Evolutionary conservation across 1,140 invertebrate genomes (phyloP), one percentile per base, ranked within the genome.

Genomic region (Drosophila tropicalis): DNA sequence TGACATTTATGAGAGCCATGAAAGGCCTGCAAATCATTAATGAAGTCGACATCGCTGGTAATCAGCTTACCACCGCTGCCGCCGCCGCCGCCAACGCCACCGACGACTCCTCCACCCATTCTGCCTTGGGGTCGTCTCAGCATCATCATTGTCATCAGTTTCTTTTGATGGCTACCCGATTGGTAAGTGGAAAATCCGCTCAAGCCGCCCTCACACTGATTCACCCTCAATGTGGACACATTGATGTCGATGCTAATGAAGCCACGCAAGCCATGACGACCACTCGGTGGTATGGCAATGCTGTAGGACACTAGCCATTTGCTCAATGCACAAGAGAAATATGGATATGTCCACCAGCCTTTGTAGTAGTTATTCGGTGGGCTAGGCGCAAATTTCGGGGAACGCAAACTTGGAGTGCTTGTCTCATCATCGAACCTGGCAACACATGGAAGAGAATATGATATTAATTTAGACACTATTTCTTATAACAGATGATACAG

Each of bases 1-100:
- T 97, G 96, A 92, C 97, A 98, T 93, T 97, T 97, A 91, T 98
- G 97, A 2, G 96, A 96, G 68, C 96, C 96, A 72, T 95, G 94
- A 83, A 98, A 97, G 0, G 94, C 93, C 56, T 93, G 93, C 71
- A 95, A 93, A 76, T 95, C 93, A 78, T 93, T 93, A 74, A 91
- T 80, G 32, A 79, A 76, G 39, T 83, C 78, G 54, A 79, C 72
- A 57, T 86, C 76, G 5, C 76, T 63, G 17, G 40, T 61, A 57
- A 55, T 56, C 22, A 15, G 17, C 19, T 51, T 51, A 39, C 51
- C 1, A 40, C 58, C 5, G 39, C 19, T 7, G 36, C 36, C 36
- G 1, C 36, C 34, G 34, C 34, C 34, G 1, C 34, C 6, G 34
- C 34, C 34, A 10, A 9, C 34, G 34, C 34, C 5, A 36, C 34